phyloP scores from a whole-genome alignment of 1,140 invertebrate species.

The Galendromus occidentalis region DNA sequence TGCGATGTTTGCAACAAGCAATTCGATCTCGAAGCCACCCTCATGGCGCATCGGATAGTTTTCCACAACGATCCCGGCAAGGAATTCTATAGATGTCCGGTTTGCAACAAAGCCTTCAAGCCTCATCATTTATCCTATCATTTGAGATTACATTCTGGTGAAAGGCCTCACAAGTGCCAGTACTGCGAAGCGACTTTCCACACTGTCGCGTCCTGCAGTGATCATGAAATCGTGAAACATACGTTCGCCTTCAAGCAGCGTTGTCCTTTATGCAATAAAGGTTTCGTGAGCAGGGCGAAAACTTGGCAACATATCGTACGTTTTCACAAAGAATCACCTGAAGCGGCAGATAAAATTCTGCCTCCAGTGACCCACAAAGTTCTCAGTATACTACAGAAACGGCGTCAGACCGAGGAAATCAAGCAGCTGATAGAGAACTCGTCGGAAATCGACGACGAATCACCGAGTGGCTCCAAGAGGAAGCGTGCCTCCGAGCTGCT shows the following conservation, averaged over 20 bases:
- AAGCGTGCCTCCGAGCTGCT: too few species aligned
- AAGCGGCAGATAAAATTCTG: not conserved
- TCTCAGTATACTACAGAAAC: not conserved
- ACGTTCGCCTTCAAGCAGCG: not conserved
- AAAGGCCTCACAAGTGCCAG: not conserved
- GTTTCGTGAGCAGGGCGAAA: not conserved
- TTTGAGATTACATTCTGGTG: not conserved
- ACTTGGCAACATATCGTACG: not conserved
- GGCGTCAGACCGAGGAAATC: not conserved
- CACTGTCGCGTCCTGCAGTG: not conserved
- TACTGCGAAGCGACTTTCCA: conserved; percentile 6
- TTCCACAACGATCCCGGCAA: conserved; percentile 9
- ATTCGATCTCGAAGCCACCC: conserved; percentile 6
- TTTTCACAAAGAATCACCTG: not conserved
- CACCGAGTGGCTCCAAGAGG: too few species aligned
- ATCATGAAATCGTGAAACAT: conserved; percentile 3
- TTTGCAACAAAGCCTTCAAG: conserved; percentile 4
- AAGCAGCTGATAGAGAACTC: not conserved
- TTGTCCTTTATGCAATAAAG: not conserved
- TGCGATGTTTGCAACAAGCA: conserved; percentile 1
- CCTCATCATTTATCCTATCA: not conserved
- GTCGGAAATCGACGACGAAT: too few species aligned
- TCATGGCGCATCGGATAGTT: conserved; percentile 4
- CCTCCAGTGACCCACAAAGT: not conserved
- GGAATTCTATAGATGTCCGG: not conserved